Conservation (phyloP, 1,140 invertebrate species). For the Drosophila orena region DNA sequence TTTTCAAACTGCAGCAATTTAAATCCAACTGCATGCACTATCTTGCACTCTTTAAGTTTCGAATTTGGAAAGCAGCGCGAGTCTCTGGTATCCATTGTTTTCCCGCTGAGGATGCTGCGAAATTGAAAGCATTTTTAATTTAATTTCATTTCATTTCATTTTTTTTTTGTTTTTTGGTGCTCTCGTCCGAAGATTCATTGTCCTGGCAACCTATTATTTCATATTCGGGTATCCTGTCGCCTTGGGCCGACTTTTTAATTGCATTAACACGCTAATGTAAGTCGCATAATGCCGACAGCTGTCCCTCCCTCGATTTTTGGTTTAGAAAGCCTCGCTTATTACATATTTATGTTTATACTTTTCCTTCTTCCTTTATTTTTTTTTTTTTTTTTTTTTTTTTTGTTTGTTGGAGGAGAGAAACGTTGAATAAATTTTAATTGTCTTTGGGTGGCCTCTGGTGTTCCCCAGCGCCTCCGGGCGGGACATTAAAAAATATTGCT, state of each 20-base stretch:
- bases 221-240: slow-evolving; percentile 22
- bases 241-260: slow-evolving; percentile 78
- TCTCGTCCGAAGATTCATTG: slow-evolving; percentile 68
- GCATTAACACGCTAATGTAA: slow-evolving; percentile 82
- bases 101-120: neutral
- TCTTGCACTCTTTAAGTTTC: slow-evolving; percentile 12
- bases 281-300: slow-evolving; percentile 64
- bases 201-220: slow-evolving; percentile 30
- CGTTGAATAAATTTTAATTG: slow-evolving; percentile 82
- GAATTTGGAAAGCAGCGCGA: too few species aligned
- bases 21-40: neutral
- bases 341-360: slow-evolving; percentile 77
- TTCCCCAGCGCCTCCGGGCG: slow-evolving; percentile 61
- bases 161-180: too few species aligned
- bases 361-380: slow-evolving; percentile 31
- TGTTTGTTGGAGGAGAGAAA: neutral
- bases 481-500: slow-evolving; percentile 74
- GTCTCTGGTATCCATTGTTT: neutral
- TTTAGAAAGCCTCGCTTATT: slow-evolving; percentile 57
- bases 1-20: too few species aligned
- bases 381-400: slow-evolving; percentile 4
- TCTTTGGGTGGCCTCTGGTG: slow-evolving; percentile 68
- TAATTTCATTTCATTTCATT: too few species aligned
- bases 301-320: slow-evolving; percentile 20
- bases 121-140: slow-evolving; percentile 77